Evolutionary conservation across 2,888 invertebrate species (phyloP), one percentile per base, ranked within the genome.

Genomic region (Euplexia lucipara): DNA sequence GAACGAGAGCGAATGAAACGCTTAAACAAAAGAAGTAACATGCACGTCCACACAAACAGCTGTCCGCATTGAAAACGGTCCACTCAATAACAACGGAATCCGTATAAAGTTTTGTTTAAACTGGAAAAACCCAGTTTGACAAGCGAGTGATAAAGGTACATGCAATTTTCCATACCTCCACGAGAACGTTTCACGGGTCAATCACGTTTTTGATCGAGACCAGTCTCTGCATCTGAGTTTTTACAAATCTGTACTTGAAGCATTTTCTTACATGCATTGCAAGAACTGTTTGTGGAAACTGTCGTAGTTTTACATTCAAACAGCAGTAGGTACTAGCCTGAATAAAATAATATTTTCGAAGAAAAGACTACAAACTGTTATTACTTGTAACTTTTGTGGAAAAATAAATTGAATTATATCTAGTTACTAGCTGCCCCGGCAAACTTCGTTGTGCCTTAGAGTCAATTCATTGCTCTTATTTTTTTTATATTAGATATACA

Each of bases 111-210:
- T 20, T 26, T 34, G 30, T 37, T 41, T 44, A n/a, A 63, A 49
- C 34, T 54, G 35, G 47, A 52, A 78, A 63, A 70, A 58, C 59
- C 58, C 16, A 9, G 10, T 54, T 58, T 41, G 41, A 51, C 44
- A 60, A 39, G 10, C 34, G 59, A 26, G 34, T 47, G 34, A 61
- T 64, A 58, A 66, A 64, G 45, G 41, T 37, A 57, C 64, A 65
- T 60, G 59, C 35, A 64, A 67, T 75, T 70, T 79, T 65, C 32
- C 45, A 54, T 74, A 51, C 61, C 67, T 69, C 37, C 14, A 30
- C 41, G 42, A 45, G 35, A 65, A 59, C 37, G 26, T 79, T 78
- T 79, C 59, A 79, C 71, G 60, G 72, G 62, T 71, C 77, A 71
- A 67, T 76, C 67, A 56, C 59, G 35, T 59, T 76, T 79, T 67